These are phyloP conservation scores for Acheta domesticus DNA, from an alignment of 2,888 invertebrate species.

Conservation along the genomic window DNA sequence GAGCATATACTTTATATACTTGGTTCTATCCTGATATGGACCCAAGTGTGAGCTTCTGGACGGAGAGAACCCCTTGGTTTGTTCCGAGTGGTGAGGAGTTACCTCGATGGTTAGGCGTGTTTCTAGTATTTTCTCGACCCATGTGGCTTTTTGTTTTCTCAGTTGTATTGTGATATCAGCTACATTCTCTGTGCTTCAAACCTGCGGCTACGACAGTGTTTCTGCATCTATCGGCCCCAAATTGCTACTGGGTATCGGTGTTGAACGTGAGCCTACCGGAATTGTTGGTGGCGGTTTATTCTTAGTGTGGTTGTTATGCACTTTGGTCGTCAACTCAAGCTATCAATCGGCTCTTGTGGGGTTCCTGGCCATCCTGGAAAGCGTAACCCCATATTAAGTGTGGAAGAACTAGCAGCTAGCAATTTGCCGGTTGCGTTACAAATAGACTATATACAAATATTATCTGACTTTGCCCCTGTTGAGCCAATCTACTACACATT, in stretches of 20 bases:
- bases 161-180: not conserved
- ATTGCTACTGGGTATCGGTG: not conserved
- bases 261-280: not conserved
- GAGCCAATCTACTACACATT: too few species aligned
- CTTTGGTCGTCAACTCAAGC: not conserved
- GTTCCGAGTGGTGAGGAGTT: not conserved
- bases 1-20: not conserved
- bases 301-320: not conserved
- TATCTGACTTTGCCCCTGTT: too few species aligned
- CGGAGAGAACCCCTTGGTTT: not conserved
- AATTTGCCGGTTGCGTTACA: not conserved
- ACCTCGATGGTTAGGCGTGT: not conserved
- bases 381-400: not conserved
- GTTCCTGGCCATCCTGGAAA: not conserved
- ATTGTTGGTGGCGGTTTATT: not conserved
- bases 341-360: not conserved
- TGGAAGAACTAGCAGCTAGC: not conserved
- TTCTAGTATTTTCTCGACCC: not conserved
- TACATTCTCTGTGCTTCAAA: not conserved
- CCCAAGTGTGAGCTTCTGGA: not conserved
- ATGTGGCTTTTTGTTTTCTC: not conserved
- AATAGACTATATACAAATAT: too few species aligned
- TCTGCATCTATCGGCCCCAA: not conserved
- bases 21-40: not conserved
- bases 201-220: not conserved